phyloP scores from a whole-genome alignment of 2,888 invertebrate species.

The Morinoia aosen region DNA sequence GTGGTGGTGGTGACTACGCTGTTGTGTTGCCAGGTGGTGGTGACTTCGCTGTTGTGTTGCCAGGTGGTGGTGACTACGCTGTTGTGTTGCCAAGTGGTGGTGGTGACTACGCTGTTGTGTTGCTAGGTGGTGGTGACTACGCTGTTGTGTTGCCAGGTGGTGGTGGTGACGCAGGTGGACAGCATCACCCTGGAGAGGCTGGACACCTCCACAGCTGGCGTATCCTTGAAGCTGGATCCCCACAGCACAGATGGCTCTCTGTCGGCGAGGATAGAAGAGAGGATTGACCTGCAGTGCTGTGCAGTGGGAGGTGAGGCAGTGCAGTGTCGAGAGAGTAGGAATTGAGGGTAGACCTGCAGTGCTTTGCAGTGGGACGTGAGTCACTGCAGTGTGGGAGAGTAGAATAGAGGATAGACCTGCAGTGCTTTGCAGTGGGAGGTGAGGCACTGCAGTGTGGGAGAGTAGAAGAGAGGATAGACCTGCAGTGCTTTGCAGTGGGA shows the following conservation, averaged over 20 bases:
- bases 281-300: background rate
- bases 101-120: no score
- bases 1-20: no score
- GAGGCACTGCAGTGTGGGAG: no score
- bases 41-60: no score
- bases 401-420: background rate
- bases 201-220: background rate
- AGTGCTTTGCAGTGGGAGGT: background rate
- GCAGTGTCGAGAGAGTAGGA: no score
- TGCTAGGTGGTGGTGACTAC: background rate
- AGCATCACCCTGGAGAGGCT: conserved; percentile 12
- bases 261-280: background rate
- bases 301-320: background rate
- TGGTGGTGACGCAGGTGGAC: conserved; percentile 44
- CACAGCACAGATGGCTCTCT: background rate
- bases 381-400: no score
- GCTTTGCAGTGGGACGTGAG: conserved; percentile 18
- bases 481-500: background rate
- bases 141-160: conserved; percentile 6
- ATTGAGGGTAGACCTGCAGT: background rate
- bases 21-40: no score
- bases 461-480: background rate
- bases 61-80: no score
- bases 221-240: background rate
- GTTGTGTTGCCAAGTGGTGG: no score